Conservation (phyloP, 1,140 invertebrate genomes). For the Drosophila chauvacae region DNA sequence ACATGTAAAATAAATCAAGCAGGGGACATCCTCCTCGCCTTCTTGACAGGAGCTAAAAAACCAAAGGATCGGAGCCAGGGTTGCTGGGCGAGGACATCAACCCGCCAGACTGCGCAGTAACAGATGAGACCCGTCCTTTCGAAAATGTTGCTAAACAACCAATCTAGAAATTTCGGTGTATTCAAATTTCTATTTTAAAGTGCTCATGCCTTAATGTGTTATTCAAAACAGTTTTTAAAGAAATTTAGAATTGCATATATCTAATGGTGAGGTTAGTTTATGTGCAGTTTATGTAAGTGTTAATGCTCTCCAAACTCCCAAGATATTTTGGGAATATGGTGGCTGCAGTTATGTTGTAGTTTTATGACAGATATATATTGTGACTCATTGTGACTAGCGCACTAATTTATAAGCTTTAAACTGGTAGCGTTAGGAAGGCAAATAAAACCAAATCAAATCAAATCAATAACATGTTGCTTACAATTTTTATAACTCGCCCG, state of each 20-base stretch:
- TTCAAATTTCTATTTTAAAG: background rate
- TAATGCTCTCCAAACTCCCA: no score
- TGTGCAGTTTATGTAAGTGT: background rate
- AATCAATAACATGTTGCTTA: no score
- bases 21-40: constrained; percentile 30
- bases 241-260: background rate
- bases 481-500: no score
- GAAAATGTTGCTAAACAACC: background rate
- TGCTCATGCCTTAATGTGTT: background rate
- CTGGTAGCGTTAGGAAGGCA: no score
- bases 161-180: background rate
- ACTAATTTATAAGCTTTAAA: no score
- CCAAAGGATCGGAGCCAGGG: constrained; percentile 37
- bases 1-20: constrained; percentile 81
- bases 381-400: no score
- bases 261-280: background rate
- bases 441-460: no score
- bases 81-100: constrained; percentile 1
- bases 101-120: constrained; percentile 1
- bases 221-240: background rate
- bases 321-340: no score
- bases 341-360: no score
- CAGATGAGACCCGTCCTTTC: constrained; percentile 13
- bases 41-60: constrained; percentile 39
- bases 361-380: no score